These are phyloP conservation scores for Oryctes rhinoceros DNA, from an alignment of 1,140 invertebrate genomes.

Conservation along the genomic window DNA sequence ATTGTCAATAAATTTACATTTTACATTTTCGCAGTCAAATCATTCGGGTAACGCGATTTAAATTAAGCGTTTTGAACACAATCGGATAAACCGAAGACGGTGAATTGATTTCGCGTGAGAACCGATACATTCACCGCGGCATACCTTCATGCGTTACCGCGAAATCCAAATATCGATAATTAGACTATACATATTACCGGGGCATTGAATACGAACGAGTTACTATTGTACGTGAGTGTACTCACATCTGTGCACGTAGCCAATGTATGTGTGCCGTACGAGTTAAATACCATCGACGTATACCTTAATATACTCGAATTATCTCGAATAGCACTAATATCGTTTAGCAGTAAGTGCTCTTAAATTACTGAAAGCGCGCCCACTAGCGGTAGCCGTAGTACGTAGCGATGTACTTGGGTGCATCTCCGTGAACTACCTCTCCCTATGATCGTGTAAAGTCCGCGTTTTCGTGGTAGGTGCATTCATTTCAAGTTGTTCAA, in stretches of 20 bases:
- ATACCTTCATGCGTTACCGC: no score
- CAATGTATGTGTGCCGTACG: background rate
- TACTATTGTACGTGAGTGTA: background rate
- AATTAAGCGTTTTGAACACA: no score
- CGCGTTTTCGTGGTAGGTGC: background rate
- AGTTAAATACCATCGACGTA: background rate
- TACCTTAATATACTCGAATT: background rate
- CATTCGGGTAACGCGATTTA: no score
- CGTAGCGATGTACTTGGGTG: background rate
- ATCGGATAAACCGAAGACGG: no score
- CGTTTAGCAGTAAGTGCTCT: conserved; percentile 13
- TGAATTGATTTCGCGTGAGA: no score
- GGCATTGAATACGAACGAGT: background rate
- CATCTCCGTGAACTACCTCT: no score
- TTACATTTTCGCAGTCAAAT: no score
- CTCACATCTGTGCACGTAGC: background rate
- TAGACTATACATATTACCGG: background rate
- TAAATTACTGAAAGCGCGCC: conserved; percentile 7
- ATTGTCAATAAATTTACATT: no score
- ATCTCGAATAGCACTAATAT: background rate
- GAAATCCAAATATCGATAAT: background rate
- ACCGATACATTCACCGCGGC: no score
- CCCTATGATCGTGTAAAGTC: no score
- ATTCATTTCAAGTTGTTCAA: conserved; percentile 10
- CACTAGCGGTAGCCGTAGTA: background rate